Evolutionary conservation across 2,888 invertebrate genomes (phyloP), one percentile per base, ranked within the genome.

Genomic region (Drosophila lutescens): DNA sequence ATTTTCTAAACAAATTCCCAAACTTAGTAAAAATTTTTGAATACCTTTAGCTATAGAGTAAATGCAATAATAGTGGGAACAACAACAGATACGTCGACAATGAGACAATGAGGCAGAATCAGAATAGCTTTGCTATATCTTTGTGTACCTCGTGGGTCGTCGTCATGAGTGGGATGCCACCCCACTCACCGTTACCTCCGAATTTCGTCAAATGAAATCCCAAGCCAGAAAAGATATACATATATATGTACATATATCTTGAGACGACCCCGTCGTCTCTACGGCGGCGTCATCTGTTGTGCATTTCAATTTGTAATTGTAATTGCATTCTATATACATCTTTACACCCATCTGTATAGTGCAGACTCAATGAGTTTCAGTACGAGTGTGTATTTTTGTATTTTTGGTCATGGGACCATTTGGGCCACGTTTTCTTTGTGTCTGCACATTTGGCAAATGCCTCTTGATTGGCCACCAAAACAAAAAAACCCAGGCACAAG

Each of bases 221-320:
- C 15, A 43, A 26, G 34, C 12, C n/a, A 30, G 23, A 59, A 23
- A 65, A 65, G 43, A 17, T 41, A 49, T 36, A 50, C 20, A 57
- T 56, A 36, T 34, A 44, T 49, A 40, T 15, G 12, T 46, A 47
- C 15, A 47, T 51, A 40, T 30, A 41, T 62, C 20, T 15, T 36
- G 44, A 61, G 61, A 53, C 72, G 53, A 53, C 56, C 46, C 66
- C 74, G 47, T 57, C 74, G 47, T 57, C 55, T 23, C 34, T 43
- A 36, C 46, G 26, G 32, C 58, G 32, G 59, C 82, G 61, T 76
- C 86, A 86, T 80, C 83, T 80, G 83, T 72, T 79, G 70, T 81
- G 79, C 74, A 81, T 83, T 73, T 76, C 34, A 77, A 65, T 58
- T 69, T 77, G 77, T 73, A 77, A 66, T 73, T 68, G 61, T 59